A percentile compares a stretch with the other conserved stretches of the same genome.
phyloP scores from a whole-genome alignment of 2,888 invertebrate genomes.

The Eucera pruinosa region DNA sequence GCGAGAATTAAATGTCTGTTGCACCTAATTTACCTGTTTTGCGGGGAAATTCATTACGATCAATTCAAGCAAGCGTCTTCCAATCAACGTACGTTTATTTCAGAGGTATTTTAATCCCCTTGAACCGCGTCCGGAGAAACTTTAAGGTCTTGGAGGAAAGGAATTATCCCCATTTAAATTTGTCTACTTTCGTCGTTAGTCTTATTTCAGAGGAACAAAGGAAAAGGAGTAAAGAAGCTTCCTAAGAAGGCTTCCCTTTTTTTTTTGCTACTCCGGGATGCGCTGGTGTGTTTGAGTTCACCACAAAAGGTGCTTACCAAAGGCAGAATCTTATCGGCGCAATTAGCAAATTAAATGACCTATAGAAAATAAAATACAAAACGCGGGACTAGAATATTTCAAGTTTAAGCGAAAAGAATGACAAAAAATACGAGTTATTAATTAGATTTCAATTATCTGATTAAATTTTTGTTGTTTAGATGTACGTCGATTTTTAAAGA shows the following conservation, averaged over 20 bases:
- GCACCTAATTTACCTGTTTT: background rate
- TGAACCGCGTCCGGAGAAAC: background rate
- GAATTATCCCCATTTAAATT: conserved; percentile 33
- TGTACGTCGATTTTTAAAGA: too few species aligned
- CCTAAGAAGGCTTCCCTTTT: background rate
- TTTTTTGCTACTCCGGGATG: background rate
- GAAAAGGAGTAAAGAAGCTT: conserved; percentile 7
- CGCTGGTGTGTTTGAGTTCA: background rate
- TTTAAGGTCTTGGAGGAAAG: background rate
- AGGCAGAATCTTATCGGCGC: background rate
- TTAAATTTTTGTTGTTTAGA: too few species aligned
- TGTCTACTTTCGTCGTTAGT: conserved; percentile 30
- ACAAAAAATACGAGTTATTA: too few species aligned
- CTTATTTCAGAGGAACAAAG: conserved; percentile 19
- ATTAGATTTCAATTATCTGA: too few species aligned
- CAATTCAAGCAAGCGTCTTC: conserved; percentile 30
- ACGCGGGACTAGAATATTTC: too few species aligned
- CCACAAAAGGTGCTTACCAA: conserved; percentile 1
- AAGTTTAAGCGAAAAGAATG: too few species aligned
- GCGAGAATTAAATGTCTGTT: background rate
- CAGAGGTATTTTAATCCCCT: conserved; percentile 3
- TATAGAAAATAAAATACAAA: too few species aligned
- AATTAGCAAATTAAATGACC: background rate
- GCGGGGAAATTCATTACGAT: conserved; percentile 19
- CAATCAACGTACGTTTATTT: conserved; percentile 37